phyloP scores from a whole-genome alignment of 1,140 invertebrate genomes.

The Nephila pilipes region DNA sequence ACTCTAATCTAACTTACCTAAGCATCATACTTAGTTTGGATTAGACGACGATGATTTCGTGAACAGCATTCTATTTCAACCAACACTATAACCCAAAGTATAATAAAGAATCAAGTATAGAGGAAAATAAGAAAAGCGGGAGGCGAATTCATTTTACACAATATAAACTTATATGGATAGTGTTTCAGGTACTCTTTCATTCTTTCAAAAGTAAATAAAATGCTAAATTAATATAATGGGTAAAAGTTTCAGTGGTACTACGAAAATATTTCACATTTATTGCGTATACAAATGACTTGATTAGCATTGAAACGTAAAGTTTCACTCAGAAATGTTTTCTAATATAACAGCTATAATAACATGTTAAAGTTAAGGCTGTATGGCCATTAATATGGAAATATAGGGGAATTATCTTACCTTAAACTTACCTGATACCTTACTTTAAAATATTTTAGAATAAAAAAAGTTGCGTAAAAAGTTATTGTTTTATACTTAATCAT shows the following conservation, averaged over 20 bases:
- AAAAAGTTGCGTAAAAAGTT: no score
- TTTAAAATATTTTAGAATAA: no score
- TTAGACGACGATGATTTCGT: constrained; percentile 6
- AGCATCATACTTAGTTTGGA: constrained; percentile 39
- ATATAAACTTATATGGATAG: not conserved
- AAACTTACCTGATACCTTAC: no score
- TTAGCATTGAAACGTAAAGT: no score
- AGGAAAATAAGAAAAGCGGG: not conserved
- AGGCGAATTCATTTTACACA: not conserved
- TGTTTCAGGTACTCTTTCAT: not conserved
- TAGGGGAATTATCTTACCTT: no score
- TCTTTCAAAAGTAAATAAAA: not conserved
- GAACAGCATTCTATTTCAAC: constrained; percentile 58
- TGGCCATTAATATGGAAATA: no score
- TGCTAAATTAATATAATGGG: not conserved
- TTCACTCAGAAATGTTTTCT: no score
- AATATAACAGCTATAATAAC: no score
- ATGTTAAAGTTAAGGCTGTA: no score
- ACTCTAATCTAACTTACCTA: constrained; percentile 66
- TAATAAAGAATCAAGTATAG: constrained; percentile 23
- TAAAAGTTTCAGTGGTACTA: not conserved
- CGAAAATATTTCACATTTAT: no score
- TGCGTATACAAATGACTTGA: no score
- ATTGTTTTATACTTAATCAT: no score
- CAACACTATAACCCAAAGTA: constrained; percentile 74